A percentile compares a stretch with the other conserved stretches of the same genome.
These are phyloP conservation scores for Mobula hypostoma DNA, from an alignment of 2,113 vertebrate genomes.

Conservation along the genomic window DNA sequence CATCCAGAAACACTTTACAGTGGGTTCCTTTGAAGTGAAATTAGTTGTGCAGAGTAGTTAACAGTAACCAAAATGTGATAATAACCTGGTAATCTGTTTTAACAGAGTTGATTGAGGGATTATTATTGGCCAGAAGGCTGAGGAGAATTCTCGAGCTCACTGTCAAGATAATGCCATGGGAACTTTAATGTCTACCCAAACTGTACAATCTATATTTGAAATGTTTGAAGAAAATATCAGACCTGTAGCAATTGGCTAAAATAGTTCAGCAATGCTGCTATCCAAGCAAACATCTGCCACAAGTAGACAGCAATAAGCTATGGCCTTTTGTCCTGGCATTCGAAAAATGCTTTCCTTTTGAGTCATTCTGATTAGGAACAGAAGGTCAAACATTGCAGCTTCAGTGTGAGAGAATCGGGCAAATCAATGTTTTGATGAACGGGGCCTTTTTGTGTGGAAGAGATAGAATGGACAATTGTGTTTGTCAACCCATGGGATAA, in stretches of 20 bases:
- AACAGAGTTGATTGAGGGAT: too few species aligned
- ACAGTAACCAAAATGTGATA: too few species aligned
- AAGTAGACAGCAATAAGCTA: not conserved
- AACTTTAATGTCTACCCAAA: too few species aligned
- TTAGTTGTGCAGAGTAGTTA: too few species aligned
- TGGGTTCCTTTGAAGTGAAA: too few species aligned
- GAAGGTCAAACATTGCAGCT: not conserved
- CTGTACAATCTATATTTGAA: not conserved
- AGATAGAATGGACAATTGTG: not conserved
- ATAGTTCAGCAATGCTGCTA: not conserved
- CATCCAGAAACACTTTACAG: too few species aligned
- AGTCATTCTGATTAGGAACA: not conserved
- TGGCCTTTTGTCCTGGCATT: not conserved
- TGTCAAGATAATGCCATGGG: too few species aligned
- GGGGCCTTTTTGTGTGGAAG: not conserved
- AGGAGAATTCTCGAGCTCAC: too few species aligned
- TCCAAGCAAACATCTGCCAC: not conserved
- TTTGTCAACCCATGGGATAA: not conserved
- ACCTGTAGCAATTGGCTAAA: not conserved
- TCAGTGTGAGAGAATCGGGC: not conserved
- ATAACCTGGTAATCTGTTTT: too few species aligned
- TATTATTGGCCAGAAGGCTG: too few species aligned
- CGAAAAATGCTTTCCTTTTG: not conserved
- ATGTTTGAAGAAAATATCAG: conserved; percentile 3
- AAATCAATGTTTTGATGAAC: not conserved